These are phyloP conservation scores for Drosophila baimaii DNA, from an alignment of 1,140 invertebrate species.

Conservation along the genomic window DNA sequence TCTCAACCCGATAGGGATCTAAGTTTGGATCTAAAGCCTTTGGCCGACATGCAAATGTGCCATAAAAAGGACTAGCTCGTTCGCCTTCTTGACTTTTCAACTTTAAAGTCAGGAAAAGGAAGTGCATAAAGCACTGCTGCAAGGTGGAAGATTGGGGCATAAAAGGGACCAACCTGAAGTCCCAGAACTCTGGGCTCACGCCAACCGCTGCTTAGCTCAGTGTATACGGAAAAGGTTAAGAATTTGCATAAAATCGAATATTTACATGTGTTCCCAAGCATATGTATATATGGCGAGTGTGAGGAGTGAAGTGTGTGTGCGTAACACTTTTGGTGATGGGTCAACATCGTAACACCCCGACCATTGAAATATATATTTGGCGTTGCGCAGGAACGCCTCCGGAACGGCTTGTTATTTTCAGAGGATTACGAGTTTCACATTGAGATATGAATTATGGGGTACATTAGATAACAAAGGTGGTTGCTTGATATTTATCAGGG, in stretches of 20 bases:
- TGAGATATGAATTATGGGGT: neutral
- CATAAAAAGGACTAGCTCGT: conserved; percentile 42
- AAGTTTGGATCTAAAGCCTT: conserved; percentile 62
- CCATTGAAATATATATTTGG: conserved; percentile 23
- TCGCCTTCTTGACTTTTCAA: conserved; percentile 72
- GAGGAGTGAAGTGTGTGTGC: conserved; percentile 15
- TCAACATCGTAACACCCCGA: conserved; percentile 50
- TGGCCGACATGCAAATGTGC: conserved; percentile 65
- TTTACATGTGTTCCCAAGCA: conserved; percentile 48
- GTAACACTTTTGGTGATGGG: conserved; percentile 51
- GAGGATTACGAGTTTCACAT: neutral
- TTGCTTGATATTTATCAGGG: neutral
- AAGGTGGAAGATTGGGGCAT: neutral
- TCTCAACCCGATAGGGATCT: conserved; percentile 58
- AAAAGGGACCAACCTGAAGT: conserved; percentile 18
- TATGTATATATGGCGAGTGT: conserved; percentile 6
- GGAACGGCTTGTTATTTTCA: neutral
- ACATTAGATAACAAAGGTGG: neutral
- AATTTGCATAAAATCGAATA: conserved; percentile 81
- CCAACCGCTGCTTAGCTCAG: conserved; percentile 48
- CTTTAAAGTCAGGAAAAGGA: conserved; percentile 71
- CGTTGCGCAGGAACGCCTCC: neutral
- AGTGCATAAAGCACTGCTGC: conserved; percentile 28
- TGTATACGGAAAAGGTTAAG: conserved; percentile 67
- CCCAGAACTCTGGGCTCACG: conserved; percentile 56